phyloP scores from a whole-genome alignment of 2,888 invertebrate genomes.

The Diadegma fenestrale region DNA sequence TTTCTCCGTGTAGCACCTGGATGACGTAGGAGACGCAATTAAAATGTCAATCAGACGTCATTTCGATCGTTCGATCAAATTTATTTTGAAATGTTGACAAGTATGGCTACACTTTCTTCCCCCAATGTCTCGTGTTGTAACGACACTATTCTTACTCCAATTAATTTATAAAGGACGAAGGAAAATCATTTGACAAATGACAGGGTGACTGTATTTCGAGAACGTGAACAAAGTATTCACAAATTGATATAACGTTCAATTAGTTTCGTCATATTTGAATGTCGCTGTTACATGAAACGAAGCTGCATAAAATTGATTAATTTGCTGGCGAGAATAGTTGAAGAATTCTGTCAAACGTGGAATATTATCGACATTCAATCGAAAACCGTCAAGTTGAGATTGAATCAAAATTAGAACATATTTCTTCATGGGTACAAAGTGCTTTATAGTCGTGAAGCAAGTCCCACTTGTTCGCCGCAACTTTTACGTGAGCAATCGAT shows the following conservation, averaged over 20 bases:
- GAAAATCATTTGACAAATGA: background rate
- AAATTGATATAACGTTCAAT: conserved; percentile 16
- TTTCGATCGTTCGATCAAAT: background rate
- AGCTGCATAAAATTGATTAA: conserved; percentile 21
- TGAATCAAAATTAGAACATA: background rate
- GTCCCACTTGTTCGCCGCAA: background rate
- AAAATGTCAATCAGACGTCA: background rate
- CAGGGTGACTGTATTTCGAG: background rate
- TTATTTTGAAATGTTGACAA: background rate
- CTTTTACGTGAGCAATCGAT: background rate
- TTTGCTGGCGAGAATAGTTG: background rate
- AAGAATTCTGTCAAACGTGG: background rate
- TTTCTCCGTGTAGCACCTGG: background rate
- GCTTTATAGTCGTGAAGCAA: background rate
- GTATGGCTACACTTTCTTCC: background rate
- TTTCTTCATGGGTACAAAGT: background rate
- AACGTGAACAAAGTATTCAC: background rate
- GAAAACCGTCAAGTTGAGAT: background rate
- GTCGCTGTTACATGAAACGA: background rate
- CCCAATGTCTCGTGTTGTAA: background rate
- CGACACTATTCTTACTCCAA: background rate
- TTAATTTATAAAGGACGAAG: background rate
- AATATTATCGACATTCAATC: background rate
- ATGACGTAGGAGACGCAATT: background rate
- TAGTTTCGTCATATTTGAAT: background rate